A percentile compares a stretch with the other conserved stretches of the same genome.
Evolutionary conservation across 2,888 invertebrate species (phyloP).

Genomic region (Dryobota labecula): DNA sequence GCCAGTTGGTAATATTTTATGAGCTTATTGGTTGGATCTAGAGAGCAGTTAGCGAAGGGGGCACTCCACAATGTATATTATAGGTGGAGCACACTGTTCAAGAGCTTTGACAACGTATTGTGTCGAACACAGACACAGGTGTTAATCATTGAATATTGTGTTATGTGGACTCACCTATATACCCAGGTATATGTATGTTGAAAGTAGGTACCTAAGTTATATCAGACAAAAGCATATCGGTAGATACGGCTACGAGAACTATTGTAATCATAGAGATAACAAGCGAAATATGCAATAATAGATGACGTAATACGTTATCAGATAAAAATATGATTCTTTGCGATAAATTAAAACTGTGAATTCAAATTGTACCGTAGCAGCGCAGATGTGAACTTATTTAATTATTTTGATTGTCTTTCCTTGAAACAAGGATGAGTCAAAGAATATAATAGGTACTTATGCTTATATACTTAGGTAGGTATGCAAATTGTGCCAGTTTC

Average conservation of each 20-base stretch:
- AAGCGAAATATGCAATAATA: constrained; percentile 54
- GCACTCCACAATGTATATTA: neutral
- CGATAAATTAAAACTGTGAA: constrained; percentile 7
- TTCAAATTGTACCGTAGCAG: constrained; percentile 3
- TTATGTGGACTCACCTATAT: neutral
- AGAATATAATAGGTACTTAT: neutral
- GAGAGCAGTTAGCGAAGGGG: constrained; percentile 22
- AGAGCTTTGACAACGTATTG: constrained; percentile 23
- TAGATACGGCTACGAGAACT: constrained; percentile 20
- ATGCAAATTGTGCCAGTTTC: neutral
- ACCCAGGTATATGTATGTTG: neutral
- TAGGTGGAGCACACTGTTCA: neutral
- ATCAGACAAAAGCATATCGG: constrained; percentile 28
- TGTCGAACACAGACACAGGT: constrained; percentile 20
- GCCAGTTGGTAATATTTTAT: constrained; percentile 51
- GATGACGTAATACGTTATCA: constrained; percentile 49
- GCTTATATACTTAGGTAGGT: no score
- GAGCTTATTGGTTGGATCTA: constrained; percentile 38
- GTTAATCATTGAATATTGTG: constrained; percentile 11
- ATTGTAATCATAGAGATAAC: constrained; percentile 42
- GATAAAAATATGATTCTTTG: constrained; percentile 40
- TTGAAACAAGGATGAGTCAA: constrained; percentile 36
- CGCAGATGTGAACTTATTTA: neutral
- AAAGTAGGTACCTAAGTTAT: constrained; percentile 9
- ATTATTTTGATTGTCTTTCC: constrained; percentile 7